These are phyloP conservation scores for Linurgus olivaceus DNA, from an alignment of 2,797 vertebrate species.

Conservation along the genomic window DNA sequence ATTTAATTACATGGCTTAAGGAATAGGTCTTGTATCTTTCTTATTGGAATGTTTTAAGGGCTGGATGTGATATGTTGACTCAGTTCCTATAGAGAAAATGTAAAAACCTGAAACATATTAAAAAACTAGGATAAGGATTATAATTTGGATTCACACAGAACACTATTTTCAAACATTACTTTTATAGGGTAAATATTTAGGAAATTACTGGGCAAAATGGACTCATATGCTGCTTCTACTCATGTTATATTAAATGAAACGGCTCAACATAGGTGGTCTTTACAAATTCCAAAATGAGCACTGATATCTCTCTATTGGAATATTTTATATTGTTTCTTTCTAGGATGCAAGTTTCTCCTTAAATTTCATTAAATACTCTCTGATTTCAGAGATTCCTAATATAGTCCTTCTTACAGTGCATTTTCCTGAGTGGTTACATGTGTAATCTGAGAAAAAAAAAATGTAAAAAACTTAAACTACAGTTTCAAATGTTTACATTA, in stretches of 20 bases:
- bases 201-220: background rate
- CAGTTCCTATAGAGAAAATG: background rate
- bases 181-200: background rate
- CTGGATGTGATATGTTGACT: background rate
- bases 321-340: background rate
- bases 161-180: background rate
- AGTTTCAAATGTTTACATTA: background rate
- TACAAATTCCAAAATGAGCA: background rate
- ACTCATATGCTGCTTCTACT: background rate
- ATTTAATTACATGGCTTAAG: slow-evolving; percentile 11
- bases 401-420: background rate
- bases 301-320: background rate
- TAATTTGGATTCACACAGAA: background rate
- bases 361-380: background rate
- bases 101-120: background rate
- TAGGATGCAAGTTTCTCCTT: background rate
- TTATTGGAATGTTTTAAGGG: background rate
- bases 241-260: background rate
- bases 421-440: background rate
- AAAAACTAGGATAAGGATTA: background rate
- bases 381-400: background rate
- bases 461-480: background rate
- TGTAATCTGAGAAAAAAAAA: background rate
- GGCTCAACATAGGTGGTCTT: background rate
- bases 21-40: background rate